Evolutionary conservation across 2,888 invertebrate genomes (phyloP).

Genomic region (Drosophila subquinaria): DNA sequence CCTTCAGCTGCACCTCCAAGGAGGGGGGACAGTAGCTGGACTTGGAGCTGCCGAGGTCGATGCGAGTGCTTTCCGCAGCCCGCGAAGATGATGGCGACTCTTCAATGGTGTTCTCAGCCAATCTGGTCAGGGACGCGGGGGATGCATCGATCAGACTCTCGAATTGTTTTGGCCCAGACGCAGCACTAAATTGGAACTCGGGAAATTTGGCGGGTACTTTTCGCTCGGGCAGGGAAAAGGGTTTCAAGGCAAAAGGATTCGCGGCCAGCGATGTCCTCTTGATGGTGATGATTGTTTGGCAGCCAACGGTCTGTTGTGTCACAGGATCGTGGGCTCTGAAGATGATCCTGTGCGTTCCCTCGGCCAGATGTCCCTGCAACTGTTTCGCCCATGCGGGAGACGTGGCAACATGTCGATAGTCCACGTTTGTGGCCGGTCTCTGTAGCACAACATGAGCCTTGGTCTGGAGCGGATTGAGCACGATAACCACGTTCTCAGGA

Average conservation of each 20-base stretch:
- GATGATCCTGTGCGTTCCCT: constrained; percentile 87
- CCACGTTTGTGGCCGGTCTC: constrained; percentile 88
- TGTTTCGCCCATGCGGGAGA: constrained; percentile 88
- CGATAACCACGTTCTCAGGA: constrained; percentile 88
- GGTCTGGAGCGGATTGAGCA: constrained; percentile 85
- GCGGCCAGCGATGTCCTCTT: constrained; percentile 80
- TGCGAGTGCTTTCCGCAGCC: constrained; percentile 34
- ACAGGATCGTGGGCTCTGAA: constrained; percentile 88
- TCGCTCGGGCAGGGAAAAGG: constrained; percentile 4
- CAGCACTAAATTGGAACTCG: constrained; percentile 2
- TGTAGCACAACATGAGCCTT: constrained; percentile 86
- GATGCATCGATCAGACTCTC: constrained; percentile 18
- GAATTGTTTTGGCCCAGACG: constrained; percentile 10
- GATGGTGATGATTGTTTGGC: constrained; percentile 88
- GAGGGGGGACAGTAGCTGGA: constrained; percentile 87
- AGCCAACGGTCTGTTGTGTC: constrained; percentile 87
- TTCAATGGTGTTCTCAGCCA: constrained; percentile 20
- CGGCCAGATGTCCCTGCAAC: constrained; percentile 87
- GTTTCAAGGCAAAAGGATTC: not conserved
- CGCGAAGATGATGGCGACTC: constrained; percentile 9
- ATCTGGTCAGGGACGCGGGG: not conserved
- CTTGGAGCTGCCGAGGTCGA: constrained; percentile 59
- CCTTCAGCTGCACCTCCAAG: constrained; percentile 87
- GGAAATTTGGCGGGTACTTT: not conserved
- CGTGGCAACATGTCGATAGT: constrained; percentile 88